Base-by-base conservation (phyloP, 2,113 vertebrate genomes). In the Otis tarda region DNA sequence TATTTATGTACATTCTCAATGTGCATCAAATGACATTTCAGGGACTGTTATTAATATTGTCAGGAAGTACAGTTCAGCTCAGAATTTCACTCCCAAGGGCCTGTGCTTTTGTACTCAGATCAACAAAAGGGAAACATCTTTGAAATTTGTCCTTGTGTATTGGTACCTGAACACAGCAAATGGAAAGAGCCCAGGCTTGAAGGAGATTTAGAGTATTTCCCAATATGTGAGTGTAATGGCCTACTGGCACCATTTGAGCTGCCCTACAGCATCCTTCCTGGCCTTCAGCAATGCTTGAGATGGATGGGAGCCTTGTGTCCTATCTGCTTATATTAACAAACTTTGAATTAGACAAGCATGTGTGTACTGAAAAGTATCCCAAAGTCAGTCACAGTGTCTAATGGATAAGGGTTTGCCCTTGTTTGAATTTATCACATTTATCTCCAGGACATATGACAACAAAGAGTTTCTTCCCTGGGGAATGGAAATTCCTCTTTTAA, bases 21-120 rank as follows among this genome's bases (percentile, higher is more conserved):
- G 57, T 83, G 35, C 53, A 92, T 45, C 68, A 83, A 92, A 90
- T 56, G 80, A 68, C 64, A 64, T 94, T 96, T 94, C 45, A 82
- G 76, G 41, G 73, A 50, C 59, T 74, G 24, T 70, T 83, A 70
- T 55, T 93, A 91, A 81, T 71, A 86, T 70, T 90, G 30, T 41
- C 91, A 81, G 75, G 45, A 92, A 82, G 87, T 74, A 67, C 1
- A 71, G 16, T 64, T 83, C 10, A 75, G 35, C 57, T 78, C 50
- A 71, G 53, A 87, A 89, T 81, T 87, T 53, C 43, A 41, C 19
- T 92, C 83, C 30, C 83, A 49, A 31, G 47, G 23, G 41, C 20
- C 84, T 9, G 2, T 47, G 37, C 28, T 68, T 91, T 94, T 87
- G 39, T 89, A 20, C 28, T 91, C 21, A 49, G 12, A 86, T 14